Percentiles rank a stretch among this genome's conserved stretches.
These are phyloP conservation scores for Drymonia ruficornis DNA, from an alignment of 2,888 invertebrate species.

Conservation along the genomic window DNA sequence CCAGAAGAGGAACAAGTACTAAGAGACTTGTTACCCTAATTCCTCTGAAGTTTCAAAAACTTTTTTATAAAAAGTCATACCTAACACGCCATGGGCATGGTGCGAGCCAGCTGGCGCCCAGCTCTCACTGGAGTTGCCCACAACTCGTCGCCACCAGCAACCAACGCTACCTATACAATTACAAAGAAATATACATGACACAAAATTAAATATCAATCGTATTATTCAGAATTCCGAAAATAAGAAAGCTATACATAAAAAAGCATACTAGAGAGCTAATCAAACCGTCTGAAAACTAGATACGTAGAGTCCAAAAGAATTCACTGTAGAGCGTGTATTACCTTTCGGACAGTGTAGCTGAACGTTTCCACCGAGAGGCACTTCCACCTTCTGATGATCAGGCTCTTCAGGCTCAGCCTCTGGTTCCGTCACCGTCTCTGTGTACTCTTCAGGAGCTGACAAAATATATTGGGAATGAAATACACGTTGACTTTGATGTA, in stretches of 20 bases:
- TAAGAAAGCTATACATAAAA: too few species aligned
- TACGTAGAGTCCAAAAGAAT: too few species aligned
- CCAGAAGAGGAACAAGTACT: too few species aligned
- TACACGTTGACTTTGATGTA: too few species aligned
- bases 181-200: too few species aligned
- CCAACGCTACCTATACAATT: constrained; percentile 68
- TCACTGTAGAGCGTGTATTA: too few species aligned
- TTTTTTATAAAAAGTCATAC: constrained; percentile 37
- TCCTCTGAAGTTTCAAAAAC: not conserved
- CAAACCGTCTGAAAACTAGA: too few species aligned
- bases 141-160: constrained; percentile 77
- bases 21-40: not conserved
- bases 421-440: constrained; percentile 53
- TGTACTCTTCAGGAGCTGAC: constrained; percentile 56
- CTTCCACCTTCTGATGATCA: constrained; percentile 89
- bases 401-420: constrained; percentile 56
- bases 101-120: constrained; percentile 77
- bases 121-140: constrained; percentile 66
- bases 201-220: too few species aligned
- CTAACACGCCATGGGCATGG: constrained; percentile 75
- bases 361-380: constrained; percentile 93
- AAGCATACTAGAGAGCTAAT: too few species aligned
- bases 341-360: constrained; percentile 94
- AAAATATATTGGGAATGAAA: not conserved
- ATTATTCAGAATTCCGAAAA: too few species aligned